These are phyloP conservation scores for Sitophilus oryzae DNA, from an alignment of 1,140 invertebrate genomes.

Conservation along the genomic window DNA sequence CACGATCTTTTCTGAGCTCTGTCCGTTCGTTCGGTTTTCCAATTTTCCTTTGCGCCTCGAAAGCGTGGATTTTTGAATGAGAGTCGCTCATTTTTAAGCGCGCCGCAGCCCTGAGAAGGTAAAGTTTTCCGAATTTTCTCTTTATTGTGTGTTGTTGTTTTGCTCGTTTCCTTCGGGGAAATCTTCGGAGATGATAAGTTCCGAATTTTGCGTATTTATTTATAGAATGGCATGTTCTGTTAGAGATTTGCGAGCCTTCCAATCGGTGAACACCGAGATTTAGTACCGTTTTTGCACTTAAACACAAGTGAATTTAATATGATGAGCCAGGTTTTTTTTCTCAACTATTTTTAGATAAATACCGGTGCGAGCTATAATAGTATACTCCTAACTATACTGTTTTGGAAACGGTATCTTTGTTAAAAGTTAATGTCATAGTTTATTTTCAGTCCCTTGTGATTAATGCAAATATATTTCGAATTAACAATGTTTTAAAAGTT, in stretches of 20 bases:
- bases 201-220: constrained; percentile 4
- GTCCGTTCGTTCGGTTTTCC: too few relatives aligned
- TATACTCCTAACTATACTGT: constrained; percentile 7
- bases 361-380: constrained; percentile 14
- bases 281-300: too few relatives aligned
- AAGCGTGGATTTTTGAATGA: constrained; percentile 8
- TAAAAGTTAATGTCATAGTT: constrained; percentile 10
- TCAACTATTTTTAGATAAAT: constrained; percentile 19
- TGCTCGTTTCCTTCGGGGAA: too few relatives aligned
- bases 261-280: too few relatives aligned
- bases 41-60: too few relatives aligned
- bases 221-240: not conserved
- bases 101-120: constrained; percentile 22
- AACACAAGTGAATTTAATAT: too few relatives aligned
- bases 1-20: constrained; percentile 19
- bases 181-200: not conserved
- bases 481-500: too few relatives aligned
- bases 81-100: constrained; percentile 4
- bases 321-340: constrained; percentile 1
- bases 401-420: constrained; percentile 6
- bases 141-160: too few relatives aligned
- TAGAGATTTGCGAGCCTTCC: not conserved
- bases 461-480: constrained; percentile 4
- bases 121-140: too few relatives aligned
- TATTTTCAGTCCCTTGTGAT: constrained; percentile 11